Percentiles rank a stretch among this genome's conserved stretches.
Conservation (phyloP, 2,888 invertebrate genomes). For the Eristalis pertinax region DNA sequence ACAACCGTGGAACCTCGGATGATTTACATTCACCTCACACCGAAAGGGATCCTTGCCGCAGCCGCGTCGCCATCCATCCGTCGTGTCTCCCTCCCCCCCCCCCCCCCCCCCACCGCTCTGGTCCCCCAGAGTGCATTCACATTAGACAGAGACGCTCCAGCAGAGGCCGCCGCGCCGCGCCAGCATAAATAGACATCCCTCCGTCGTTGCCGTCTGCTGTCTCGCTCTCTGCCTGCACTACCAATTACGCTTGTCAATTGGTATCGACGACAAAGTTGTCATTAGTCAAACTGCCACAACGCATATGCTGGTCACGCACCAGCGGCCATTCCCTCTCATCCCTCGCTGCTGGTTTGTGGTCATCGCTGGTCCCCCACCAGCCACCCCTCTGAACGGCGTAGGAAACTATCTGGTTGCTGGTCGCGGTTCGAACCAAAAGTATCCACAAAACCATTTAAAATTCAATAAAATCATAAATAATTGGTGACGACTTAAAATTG, state of each 20-base stretch:
- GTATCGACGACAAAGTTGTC: constrained; percentile 68
- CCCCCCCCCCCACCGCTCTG: no score
- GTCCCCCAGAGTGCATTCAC: constrained; percentile 68
- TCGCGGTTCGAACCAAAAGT: constrained; percentile 11
- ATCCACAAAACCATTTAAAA: constrained; percentile 50
- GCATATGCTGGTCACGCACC: constrained; percentile 68
- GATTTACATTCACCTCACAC: constrained; percentile 62
- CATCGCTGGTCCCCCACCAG: not conserved
- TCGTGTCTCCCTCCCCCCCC: not conserved
- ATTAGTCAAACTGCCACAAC: constrained; percentile 58
- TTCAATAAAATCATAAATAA: constrained; percentile 68
- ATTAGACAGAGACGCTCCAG: constrained; percentile 7
- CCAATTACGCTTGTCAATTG: constrained; percentile 69
- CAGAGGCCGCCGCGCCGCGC: no score
- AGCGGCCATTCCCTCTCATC: not conserved
- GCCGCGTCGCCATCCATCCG: constrained; percentile 21
- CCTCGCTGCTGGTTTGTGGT: not conserved
- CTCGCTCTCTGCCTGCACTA: constrained; percentile 10
- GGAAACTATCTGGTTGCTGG: not conserved
- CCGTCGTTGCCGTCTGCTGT: no score
- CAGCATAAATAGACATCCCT: not conserved
- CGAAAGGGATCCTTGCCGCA: constrained; percentile 48
- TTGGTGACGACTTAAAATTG: constrained; percentile 69
- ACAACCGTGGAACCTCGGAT: constrained; percentile 19
- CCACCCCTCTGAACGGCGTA: not conserved